phyloP scores from a whole-genome alignment of 2,797 vertebrate genomes.

The Halcyon chelicuti region DNA sequence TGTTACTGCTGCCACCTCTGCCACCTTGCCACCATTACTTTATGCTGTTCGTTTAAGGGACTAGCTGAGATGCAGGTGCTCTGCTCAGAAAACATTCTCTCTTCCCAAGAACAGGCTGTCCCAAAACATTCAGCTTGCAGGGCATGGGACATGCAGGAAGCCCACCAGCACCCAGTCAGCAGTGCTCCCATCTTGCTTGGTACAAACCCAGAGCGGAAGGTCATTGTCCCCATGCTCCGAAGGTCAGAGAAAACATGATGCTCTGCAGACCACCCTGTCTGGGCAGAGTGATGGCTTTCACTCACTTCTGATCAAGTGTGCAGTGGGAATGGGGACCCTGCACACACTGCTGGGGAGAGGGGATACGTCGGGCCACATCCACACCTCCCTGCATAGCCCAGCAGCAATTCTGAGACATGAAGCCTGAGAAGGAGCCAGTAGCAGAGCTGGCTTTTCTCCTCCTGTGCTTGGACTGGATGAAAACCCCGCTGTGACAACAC shows the following conservation, averaged over 20 bases:
- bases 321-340: background rate
- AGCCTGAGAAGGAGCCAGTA: background rate
- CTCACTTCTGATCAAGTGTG: background rate
- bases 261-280: background rate
- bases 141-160: rapidly evolving
- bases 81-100: background rate
- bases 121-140: background rate
- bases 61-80: background rate
- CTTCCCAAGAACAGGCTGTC: background rate
- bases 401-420: background rate
- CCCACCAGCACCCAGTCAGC: background rate
- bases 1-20: background rate
- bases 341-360: background rate
- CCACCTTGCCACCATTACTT: background rate
- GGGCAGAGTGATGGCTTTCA: background rate
- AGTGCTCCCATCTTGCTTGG: background rate
- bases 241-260: background rate
- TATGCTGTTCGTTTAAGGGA: background rate
- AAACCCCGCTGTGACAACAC: background rate
- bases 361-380: background rate
- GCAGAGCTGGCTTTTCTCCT: constrained; percentile 12
- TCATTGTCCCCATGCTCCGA: background rate
- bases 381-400: background rate
- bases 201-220: background rate
- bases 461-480: background rate